These are phyloP conservation scores for Plotosus lineatus DNA, from an alignment of 2,113 vertebrate species.

Conservation along the genomic window DNA sequence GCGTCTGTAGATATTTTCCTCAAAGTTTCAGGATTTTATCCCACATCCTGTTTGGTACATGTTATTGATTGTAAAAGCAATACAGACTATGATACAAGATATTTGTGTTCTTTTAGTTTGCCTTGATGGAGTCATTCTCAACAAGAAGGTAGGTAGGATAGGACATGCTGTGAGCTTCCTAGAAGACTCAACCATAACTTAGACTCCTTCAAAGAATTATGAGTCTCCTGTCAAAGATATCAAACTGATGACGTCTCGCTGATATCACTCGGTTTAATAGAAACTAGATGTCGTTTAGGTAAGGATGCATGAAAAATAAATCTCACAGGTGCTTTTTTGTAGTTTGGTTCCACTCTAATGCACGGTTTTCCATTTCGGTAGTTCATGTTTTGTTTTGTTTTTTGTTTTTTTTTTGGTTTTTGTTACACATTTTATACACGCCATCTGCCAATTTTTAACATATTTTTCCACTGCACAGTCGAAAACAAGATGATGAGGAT, in stretches of 20 bases:
- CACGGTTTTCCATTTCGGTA: background rate
- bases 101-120: background rate
- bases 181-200: background rate
- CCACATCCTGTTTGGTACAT: background rate
- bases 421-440: background rate
- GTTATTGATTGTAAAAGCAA: background rate
- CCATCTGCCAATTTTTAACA: background rate
- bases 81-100: background rate
- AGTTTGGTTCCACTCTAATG: slow-evolving; percentile 13
- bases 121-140: background rate
- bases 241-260: background rate
- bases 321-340: background rate
- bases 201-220: background rate
- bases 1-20: too few species aligned
- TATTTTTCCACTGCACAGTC: background rate
- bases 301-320: background rate
- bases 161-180: background rate
- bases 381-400: too few species aligned
- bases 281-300: background rate
- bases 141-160: background rate
- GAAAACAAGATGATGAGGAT: background rate
- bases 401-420: background rate
- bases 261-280: background rate
- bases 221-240: background rate
- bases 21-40: background rate